These are phyloP conservation scores for Oopsacas minuta DNA, from an alignment of 37 sponge, comb jelly and placozoan genomes.

Conservation along the genomic window DNA sequence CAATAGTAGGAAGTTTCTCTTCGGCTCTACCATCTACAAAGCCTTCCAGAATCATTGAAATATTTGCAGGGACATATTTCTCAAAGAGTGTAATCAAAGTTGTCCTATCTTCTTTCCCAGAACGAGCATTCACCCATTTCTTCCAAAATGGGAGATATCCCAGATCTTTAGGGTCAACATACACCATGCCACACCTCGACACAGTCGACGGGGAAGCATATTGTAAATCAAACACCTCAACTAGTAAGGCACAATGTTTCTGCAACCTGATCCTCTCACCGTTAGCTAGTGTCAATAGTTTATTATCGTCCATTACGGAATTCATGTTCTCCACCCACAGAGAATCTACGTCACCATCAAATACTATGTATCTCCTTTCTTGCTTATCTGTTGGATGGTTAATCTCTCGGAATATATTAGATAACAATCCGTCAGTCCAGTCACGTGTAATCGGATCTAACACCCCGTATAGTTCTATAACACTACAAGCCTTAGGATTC, in stretches of 20 bases:
- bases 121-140: slow-evolving; percentile 51
- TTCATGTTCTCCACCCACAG: slow-evolving; percentile 99
- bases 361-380: slow-evolving; percentile 82
- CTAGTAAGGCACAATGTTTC: slow-evolving; percentile 90
- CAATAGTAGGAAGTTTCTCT: slow-evolving; percentile 80
- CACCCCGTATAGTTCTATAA: slow-evolving; percentile 94
- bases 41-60: slow-evolving; percentile 80
- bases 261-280: slow-evolving; percentile 95
- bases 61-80: slow-evolving; percentile 75
- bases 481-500: slow-evolving; percentile 93
- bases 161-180: slow-evolving; percentile 96
- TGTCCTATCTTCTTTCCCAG: slow-evolving; percentile 47
- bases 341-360: slow-evolving; percentile 98
- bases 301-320: slow-evolving; percentile 99
- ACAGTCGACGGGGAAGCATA: slow-evolving; percentile 99
- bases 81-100: slow-evolving; percentile 52
- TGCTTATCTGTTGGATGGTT: slow-evolving; percentile 97
- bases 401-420: slow-evolving; percentile 96
- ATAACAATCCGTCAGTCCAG: slow-evolving; percentile 98
- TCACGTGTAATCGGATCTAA: slow-evolving; percentile 95
- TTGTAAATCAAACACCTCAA: slow-evolving; percentile 92
- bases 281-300: slow-evolving; percentile 92
- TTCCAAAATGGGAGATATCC: slow-evolving; percentile 92
- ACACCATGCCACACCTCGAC: slow-evolving; percentile 99
- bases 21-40: slow-evolving; percentile 70